These are phyloP conservation scores for Drosophila mettleri DNA, from an alignment of 2,888 invertebrate species.

Conservation along the genomic window DNA sequence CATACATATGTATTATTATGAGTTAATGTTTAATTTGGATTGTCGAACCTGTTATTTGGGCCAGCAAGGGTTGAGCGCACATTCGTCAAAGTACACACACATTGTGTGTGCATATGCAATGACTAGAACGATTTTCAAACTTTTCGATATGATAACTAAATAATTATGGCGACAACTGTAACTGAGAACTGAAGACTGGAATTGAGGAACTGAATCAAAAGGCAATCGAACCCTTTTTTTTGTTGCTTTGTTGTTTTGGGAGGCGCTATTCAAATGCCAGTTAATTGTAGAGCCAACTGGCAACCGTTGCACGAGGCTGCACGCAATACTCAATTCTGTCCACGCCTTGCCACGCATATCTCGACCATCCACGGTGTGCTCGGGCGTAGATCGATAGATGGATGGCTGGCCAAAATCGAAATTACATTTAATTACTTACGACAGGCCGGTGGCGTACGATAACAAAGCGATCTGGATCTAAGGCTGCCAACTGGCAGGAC, in stretches of 20 bases:
- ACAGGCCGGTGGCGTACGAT: constrained; percentile 48
- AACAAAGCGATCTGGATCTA: constrained; percentile 47
- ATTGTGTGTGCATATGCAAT: constrained; percentile 5
- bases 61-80: constrained; percentile 46
- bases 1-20: constrained; percentile 40
- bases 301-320: constrained; percentile 30
- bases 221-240: constrained; percentile 31
- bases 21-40: constrained; percentile 46
- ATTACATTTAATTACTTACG: constrained; percentile 72
- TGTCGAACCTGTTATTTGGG: constrained; percentile 48
- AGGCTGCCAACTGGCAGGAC: constrained; percentile 58
- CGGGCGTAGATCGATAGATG: constrained; percentile 44
- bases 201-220: constrained; percentile 13
- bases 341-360: constrained; percentile 30
- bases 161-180: constrained; percentile 44
- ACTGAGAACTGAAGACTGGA: constrained; percentile 5
- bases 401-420: constrained; percentile 36
- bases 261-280: constrained; percentile 35
- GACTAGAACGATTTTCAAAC: constrained; percentile 19
- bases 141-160: constrained; percentile 45
- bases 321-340: constrained; percentile 40
- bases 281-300: constrained; percentile 43
- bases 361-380: constrained; percentile 1
- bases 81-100: constrained; percentile 6
- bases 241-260: too few relatives aligned